Conservation (phyloP, 2,113 vertebrate genomes). For the Eptesicus fuscus region DNA sequence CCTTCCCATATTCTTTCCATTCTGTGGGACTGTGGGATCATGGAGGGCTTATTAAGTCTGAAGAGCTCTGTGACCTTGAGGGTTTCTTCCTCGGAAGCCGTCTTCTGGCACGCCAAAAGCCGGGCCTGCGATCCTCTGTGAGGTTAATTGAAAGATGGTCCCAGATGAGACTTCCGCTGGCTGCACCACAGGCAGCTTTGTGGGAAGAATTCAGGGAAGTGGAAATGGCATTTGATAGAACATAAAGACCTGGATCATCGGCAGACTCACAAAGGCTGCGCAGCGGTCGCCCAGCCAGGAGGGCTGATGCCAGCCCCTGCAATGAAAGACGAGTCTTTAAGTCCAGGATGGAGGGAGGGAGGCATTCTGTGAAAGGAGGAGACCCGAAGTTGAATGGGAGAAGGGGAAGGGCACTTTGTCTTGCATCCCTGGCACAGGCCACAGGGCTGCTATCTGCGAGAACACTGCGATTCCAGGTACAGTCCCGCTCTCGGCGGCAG, state of each 20-base stretch:
- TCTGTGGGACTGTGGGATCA: not conserved
- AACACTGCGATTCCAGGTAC: not conserved
- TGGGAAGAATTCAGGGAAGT: not conserved
- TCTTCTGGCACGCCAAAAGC: not conserved
- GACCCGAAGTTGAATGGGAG: not conserved
- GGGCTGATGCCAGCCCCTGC: not conserved
- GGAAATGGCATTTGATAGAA: not conserved
- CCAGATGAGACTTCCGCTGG: not conserved
- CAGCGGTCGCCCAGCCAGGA: fast-evolving
- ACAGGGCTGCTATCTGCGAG: fast-evolving
- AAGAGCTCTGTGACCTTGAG: not conserved
- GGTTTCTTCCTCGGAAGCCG: not conserved
- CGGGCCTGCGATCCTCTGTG: not conserved
- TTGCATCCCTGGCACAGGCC: not conserved
- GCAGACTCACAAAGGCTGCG: not conserved
- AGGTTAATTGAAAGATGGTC: slow-evolving; percentile 5
- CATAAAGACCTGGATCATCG: not conserved
- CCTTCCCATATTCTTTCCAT: fast-evolving
- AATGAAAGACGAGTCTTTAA: not conserved
- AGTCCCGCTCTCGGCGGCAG: fast-evolving
- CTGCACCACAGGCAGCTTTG: not conserved
- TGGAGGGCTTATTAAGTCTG: fast-evolving
- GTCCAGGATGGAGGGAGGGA: fast-evolving
- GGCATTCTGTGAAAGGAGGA: not conserved
- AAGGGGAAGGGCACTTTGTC: not conserved